phyloP scores from a whole-genome alignment of 1,140 invertebrate species.

The Drosophila rhopaloa region DNA sequence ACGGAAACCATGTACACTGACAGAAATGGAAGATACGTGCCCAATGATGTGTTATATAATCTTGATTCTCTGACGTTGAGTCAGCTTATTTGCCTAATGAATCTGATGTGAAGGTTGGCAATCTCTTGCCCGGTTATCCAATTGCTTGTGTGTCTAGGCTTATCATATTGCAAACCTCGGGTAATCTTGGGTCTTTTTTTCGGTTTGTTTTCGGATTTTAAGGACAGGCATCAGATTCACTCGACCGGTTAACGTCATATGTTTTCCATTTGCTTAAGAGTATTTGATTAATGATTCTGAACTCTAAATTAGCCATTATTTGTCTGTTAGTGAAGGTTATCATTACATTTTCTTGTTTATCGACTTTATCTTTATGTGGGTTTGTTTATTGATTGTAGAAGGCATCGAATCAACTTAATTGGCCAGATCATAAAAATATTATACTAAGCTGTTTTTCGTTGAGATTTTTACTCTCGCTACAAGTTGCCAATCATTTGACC shows the following conservation, averaged over 20 bases:
- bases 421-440: no score
- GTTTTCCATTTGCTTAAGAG: slow-evolving; percentile 5
- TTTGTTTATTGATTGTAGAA: not conserved
- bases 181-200: slow-evolving; percentile 13
- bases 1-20: slow-evolving; percentile 36
- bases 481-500: not conserved
- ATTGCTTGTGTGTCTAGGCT: slow-evolving; percentile 1
- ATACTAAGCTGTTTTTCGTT: no score
- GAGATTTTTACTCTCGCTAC: no score
- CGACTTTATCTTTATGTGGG: not conserved
- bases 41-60: slow-evolving; percentile 3
- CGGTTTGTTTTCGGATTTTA: not conserved
- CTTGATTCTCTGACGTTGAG: slow-evolving; percentile 13
- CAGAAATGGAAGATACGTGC: slow-evolving; percentile 28
- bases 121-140: slow-evolving; percentile 14
- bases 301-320: not conserved
- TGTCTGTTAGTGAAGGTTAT: not conserved
- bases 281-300: slow-evolving; percentile 7
- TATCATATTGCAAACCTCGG: slow-evolving; percentile 17
- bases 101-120: slow-evolving; percentile 16
- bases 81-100: slow-evolving; percentile 17
- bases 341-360: not conserved
- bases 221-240: slow-evolving; percentile 1
- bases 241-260: slow-evolving; percentile 14
- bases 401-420: no score